phyloP scores from a whole-genome alignment of 1,140 invertebrate species.

The Scylla paramamosain region DNA sequence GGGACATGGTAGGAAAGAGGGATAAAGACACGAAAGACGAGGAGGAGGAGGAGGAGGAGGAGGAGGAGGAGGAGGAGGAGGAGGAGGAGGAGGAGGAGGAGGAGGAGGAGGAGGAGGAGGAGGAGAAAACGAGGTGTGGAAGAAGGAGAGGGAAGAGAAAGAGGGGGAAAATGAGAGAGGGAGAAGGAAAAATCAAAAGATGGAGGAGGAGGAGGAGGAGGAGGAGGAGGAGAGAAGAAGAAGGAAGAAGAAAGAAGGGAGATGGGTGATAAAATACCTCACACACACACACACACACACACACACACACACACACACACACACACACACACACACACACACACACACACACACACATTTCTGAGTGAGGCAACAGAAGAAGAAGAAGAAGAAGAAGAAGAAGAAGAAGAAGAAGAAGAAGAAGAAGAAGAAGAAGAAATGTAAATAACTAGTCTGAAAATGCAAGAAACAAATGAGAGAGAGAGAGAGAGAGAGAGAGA shows the following conservation, averaged over 20 bases:
- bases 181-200: not conserved
- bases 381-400: not conserved
- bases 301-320: no score
- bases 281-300: no score
- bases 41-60: not conserved
- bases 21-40: not conserved
- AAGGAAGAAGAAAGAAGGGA: not conserved
- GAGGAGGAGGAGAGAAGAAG: not conserved
- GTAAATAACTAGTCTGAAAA: not conserved
- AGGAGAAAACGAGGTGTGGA: not conserved
- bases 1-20: not conserved
- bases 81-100: not conserved
- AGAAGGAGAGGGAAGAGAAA: not conserved
- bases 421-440: no score
- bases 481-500: no score
- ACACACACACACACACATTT: no score
- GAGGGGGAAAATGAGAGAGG: not conserved
- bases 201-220: not conserved
- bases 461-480: not conserved
- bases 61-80: not conserved
- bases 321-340: no score
- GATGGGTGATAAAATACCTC: not conserved
- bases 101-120: conserved; percentile 27
- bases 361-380: not conserved
- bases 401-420: not conserved